Base-by-base conservation (phyloP, 2,888 invertebrate genomes). In the Amphipoea oculea region DNA sequence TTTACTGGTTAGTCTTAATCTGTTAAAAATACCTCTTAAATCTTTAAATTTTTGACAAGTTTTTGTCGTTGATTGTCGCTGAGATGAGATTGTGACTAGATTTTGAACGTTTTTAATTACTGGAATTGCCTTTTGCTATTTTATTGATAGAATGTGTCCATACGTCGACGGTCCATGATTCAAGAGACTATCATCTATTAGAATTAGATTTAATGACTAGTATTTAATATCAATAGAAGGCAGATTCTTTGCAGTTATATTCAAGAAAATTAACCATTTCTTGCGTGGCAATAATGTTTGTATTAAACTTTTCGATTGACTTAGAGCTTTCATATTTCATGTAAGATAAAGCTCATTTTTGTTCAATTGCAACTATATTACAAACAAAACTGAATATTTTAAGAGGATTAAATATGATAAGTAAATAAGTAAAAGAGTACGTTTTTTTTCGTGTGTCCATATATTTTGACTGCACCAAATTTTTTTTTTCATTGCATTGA, bases 221-320 rank as follows among this genome's bases (percentile, higher is more conserved):
- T 69, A 69, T 75, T 81, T 75, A 82, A 76, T 65, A 86, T 82
- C 62, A 82, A 82, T 66, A 40, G 48, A 73, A 76, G 6, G 54
- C 67, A 63, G 48, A 42, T 73, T 81, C 36, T 76, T 51, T 17
- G 45, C 51, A 65, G 40, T 67, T 71, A 62, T 51, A 57, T 73
- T 76, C 42, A 73, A 76, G 40, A 67, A 29, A 60, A 29, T 75
- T 62, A 63, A 76, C 29, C 4, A 70, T 74, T 62, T 69, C 48
- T 40, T 36, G 5, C 68, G n/a, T 73, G 20, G 17, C 57, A 70
- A 74, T 60, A 67, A 79, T 73, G 29, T 62, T 72, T 67, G 29
- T 67, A 60, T 54, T 83, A 40, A 77, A 78, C n/a, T 76, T 76
- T 65, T 79, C 73, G 11, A 70, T 69, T 68, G 62, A 84, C 17